Evolutionary conservation across 2,888 invertebrate genomes (phyloP), one percentile per base, ranked within the genome.

Genomic region (Ophonus ardosiacus): DNA sequence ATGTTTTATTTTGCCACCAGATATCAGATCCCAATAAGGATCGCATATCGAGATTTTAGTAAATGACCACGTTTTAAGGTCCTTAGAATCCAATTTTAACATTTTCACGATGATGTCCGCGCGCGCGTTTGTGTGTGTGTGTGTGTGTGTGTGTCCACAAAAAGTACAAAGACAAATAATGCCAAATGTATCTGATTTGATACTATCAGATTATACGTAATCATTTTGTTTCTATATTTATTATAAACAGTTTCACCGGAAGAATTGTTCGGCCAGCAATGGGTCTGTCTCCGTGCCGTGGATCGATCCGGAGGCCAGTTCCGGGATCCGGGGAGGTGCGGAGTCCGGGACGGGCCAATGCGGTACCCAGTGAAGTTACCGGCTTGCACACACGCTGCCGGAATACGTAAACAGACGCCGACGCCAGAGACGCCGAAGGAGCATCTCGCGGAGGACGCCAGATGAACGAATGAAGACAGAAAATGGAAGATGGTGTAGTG

Each of bases 281-380:
- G 71, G 43, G 71, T 15, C 71, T 18, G 71, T 17, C 43, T 40
- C 40, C 68, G 18, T 40, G 71, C 57, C 79, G 79, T 61, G 31
- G 79, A 79, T 79, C 79, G 79, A 79, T 74, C 18, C 68, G 68
- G 40, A 18, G 40, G 43, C 43, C 71, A 21, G n/a, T 31, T 31
- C n/a, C 71, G 40, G 8, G 80, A 63, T 59, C 38, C 40, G 59
- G 61, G 80, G 17, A 31, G 78, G 61, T n/a, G 81, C 51, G 68
- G 24, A 40, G 40, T 4, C 7, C n/a, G 80, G 40, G 18, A 17
- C 38, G 80, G 38, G 31, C 84, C 84, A 84, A 84, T 84, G 84
- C 84, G 84, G 84, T 84, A 84, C 78, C 84, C 84, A 84, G 84
- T 84, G 78, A 84, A 84, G 84, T 84, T 84, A 84, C 84, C 84